Percentiles rank a stretch among this genome's conserved stretches.
These are phyloP conservation scores for Endotricha flammealis DNA, from an alignment of 2,888 invertebrate genomes.

Conservation along the genomic window DNA sequence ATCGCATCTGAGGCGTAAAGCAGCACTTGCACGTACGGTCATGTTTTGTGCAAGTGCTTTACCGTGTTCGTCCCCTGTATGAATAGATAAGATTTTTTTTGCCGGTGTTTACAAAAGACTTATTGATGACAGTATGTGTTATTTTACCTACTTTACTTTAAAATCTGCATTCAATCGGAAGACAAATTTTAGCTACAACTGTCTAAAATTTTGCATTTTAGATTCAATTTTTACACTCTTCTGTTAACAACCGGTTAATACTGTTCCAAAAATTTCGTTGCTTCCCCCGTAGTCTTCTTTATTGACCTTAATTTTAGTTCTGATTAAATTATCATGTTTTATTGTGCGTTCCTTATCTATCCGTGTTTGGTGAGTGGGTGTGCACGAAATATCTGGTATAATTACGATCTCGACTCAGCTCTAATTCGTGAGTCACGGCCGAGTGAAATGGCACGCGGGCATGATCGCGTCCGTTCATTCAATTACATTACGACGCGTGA, in stretches of 20 bases:
- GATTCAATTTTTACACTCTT: no score
- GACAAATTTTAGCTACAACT: no score
- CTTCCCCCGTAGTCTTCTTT: constrained; percentile 11
- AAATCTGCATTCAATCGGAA: no score
- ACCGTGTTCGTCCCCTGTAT: neutral
- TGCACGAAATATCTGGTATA: constrained; percentile 66
- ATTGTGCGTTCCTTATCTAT: constrained; percentile 47
- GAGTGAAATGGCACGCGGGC: constrained; percentile 65
- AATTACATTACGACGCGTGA: constrained; percentile 66
- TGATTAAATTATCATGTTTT: constrained; percentile 53
- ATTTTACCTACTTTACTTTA: no score
- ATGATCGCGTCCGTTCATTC: constrained; percentile 58
- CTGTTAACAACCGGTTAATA: neutral
- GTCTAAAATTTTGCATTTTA: no score
- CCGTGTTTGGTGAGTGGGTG: constrained; percentile 48
- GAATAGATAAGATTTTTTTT: constrained; percentile 8
- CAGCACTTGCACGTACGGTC: neutral
- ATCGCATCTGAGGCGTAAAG: neutral
- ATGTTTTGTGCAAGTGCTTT: neutral
- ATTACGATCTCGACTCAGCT: constrained; percentile 68
- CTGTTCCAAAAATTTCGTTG: neutral
- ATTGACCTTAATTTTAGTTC: constrained; percentile 55
- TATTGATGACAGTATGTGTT: no score
- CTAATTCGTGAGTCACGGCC: constrained; percentile 77
- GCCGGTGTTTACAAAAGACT: constrained; percentile 1